Conservation (phyloP, 1,140 invertebrate species). For the Eulimnadia texana region DNA sequence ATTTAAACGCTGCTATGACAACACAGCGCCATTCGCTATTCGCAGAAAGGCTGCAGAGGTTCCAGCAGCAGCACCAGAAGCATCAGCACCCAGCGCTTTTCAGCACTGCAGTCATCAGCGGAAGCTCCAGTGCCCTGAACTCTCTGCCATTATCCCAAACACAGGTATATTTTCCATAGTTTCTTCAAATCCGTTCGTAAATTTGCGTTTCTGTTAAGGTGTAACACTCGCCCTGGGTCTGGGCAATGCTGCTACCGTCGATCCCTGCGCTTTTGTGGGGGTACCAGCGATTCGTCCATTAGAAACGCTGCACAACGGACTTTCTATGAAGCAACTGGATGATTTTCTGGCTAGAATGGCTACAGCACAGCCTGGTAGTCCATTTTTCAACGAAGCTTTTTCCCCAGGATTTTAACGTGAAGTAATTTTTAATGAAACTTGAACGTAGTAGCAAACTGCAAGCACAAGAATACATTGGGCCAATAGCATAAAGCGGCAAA, state of each 20-base stretch:
- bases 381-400: too few relatives aligned
- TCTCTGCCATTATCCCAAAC: slow-evolving; percentile 62
- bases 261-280: slow-evolving; percentile 56
- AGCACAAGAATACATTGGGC: too few relatives aligned
- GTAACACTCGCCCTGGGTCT: slow-evolving; percentile 7
- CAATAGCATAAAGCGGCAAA: too few relatives aligned
- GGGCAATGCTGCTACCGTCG: slow-evolving; percentile 38
- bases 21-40: slow-evolving; percentile 8
- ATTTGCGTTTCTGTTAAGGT: neutral
- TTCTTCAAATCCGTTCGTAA: neutral
- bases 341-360: slow-evolving; percentile 72
- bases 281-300: slow-evolving; percentile 84
- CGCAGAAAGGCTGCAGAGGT: slow-evolving; percentile 18
- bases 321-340: slow-evolving; percentile 80
- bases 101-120: slow-evolving; percentile 85
- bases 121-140: slow-evolving; percentile 79
- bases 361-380: slow-evolving; percentile 6
- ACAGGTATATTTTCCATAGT: slow-evolving; percentile 20
- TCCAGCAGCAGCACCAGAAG: slow-evolving; percentile 23
- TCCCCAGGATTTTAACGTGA: too few relatives aligned
- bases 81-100: slow-evolving; percentile 39
- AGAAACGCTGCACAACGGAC: slow-evolving; percentile 88
- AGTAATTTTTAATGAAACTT: too few relatives aligned
- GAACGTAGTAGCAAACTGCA: too few relatives aligned
- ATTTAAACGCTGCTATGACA: slow-evolving; percentile 76